Evolutionary conservation across 2,888 invertebrate genomes (phyloP).

Genomic region (Tenthredo livida): DNA sequence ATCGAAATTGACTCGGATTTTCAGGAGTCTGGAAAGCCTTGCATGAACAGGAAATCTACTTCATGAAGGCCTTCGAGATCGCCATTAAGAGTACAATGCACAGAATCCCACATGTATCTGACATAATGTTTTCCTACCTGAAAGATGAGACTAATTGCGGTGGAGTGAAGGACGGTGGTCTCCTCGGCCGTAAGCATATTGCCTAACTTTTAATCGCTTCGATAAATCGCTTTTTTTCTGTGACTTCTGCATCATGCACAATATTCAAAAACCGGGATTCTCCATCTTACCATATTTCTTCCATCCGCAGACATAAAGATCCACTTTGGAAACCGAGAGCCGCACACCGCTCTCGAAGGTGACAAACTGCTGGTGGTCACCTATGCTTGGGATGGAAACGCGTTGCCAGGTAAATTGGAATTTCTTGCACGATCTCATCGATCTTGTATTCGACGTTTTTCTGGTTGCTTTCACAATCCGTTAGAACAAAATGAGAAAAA

Average conservation of each 20-base stretch:
- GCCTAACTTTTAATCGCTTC: neutral
- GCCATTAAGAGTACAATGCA: slow-evolving; percentile 80
- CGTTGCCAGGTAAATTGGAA: slow-evolving; percentile 79
- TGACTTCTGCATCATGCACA: neutral
- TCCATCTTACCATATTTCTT: neutral
- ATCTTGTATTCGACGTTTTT: neutral
- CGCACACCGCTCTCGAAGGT: slow-evolving; percentile 70
- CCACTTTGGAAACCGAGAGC: slow-evolving; percentile 73
- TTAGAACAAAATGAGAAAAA: neutral
- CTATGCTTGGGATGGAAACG: slow-evolving; percentile 88
- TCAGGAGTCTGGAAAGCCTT: slow-evolving; percentile 82
- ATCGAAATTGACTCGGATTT: neutral
- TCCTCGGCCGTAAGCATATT: slow-evolving; percentile 69
- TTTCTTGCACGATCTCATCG: neutral
- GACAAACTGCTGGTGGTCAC: slow-evolving; percentile 82
- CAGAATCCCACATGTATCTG: slow-evolving; percentile 80
- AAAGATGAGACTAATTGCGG: slow-evolving; percentile 76
- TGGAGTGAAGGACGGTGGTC: slow-evolving; percentile 78
- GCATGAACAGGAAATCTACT: slow-evolving; percentile 83
- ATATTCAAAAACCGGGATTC: neutral
- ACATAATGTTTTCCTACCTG: slow-evolving; percentile 85
- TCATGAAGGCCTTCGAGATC: slow-evolving; percentile 83
- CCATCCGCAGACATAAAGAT: slow-evolving; percentile 73
- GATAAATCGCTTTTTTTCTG: neutral
- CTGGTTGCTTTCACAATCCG: neutral